Base-by-base conservation (phyloP, 2,113 vertebrate species). In the Corythornis vintsioides region DNA sequence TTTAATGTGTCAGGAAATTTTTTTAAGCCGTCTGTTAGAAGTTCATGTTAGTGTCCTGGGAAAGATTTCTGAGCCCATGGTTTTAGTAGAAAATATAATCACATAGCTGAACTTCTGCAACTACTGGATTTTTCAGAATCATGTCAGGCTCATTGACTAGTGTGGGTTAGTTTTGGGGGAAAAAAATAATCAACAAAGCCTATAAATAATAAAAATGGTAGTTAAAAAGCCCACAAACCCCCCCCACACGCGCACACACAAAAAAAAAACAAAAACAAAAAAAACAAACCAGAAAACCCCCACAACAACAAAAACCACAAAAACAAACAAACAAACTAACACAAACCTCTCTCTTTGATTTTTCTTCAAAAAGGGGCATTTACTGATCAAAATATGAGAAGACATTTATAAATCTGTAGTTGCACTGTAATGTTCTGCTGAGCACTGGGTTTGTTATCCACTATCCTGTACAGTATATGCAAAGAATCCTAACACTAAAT, bases 1-100 rank as follows among this genome's bases (percentile, higher is more conserved):
- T 93, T 93, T 91, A 84, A 90, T 78, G 15, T 94, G 84, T n/a
- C 64, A 80, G 67, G 77, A 65, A 75, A 14, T 47, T 81, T 86
- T 29, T 92, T 94, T 73, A 26, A 92, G 70, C 61, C 29, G 93
- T 94, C 50, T 84, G 53, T 89, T 91, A 93, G 42, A 56, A 38
- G 53, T 88, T 89, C 92, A 25, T 55, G 40, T 73, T 81, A 86
- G 86, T 87, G 40, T 50, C 53, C 43, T 2, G 4, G 80, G 55
- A 88, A 96, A 81, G 14, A 35, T 70, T 77, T 73, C 59, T 63
- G n/a, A 91, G 50, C 22, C 43, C 50, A 25, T 35, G 76, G 4
- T 83, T 95, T 56, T 81, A 56, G 16, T 69, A 59, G 70, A 92
- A 83, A 94, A 89, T 85, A 75, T 29, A 87, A 78, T 65, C 47